A percentile compares a stretch with the other conserved stretches of the same genome.
phyloP scores from a whole-genome alignment of 2,888 invertebrate species.

The Campoplex nolae region DNA sequence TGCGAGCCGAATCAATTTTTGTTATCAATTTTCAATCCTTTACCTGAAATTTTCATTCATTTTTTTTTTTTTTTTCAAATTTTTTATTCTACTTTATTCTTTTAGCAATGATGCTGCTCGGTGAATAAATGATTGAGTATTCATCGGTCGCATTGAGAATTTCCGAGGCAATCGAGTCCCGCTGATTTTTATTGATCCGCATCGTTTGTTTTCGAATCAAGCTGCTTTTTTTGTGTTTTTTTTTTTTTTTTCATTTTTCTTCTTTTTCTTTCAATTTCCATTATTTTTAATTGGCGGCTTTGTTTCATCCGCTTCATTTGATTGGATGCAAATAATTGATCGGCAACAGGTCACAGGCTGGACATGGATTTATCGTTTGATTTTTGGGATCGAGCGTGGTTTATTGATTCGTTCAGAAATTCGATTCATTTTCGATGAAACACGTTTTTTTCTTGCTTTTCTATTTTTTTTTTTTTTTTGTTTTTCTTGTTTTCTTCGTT shows the following conservation, averaged over 20 bases:
- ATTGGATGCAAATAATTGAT: constrained; percentile 10
- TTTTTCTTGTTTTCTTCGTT: background rate
- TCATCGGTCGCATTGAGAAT: background rate
- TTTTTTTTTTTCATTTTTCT: background rate
- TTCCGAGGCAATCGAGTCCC: background rate
- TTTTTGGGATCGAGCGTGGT: background rate
- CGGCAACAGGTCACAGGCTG: background rate
- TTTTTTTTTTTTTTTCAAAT: background rate
- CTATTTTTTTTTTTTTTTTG: too few relatives aligned
- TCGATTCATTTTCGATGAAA: background rate
- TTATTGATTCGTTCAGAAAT: background rate
- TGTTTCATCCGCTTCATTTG: background rate
- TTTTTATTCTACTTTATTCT: background rate
- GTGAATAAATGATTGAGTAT: background rate
- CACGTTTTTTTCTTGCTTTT: too few relatives aligned
- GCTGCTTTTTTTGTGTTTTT: too few relatives aligned
- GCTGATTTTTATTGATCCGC: background rate
- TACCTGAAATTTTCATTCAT: background rate
- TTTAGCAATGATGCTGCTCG: background rate
- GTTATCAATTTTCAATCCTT: background rate
- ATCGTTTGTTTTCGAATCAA: background rate
- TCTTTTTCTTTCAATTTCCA: background rate
- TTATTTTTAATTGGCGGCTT: background rate
- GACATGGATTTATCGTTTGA: background rate
- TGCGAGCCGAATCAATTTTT: background rate